Evolutionary conservation across 2,113 vertebrate genomes (phyloP), one percentile per base, ranked within the genome.

Genomic region (Myxocyprinus asiaticus): DNA sequence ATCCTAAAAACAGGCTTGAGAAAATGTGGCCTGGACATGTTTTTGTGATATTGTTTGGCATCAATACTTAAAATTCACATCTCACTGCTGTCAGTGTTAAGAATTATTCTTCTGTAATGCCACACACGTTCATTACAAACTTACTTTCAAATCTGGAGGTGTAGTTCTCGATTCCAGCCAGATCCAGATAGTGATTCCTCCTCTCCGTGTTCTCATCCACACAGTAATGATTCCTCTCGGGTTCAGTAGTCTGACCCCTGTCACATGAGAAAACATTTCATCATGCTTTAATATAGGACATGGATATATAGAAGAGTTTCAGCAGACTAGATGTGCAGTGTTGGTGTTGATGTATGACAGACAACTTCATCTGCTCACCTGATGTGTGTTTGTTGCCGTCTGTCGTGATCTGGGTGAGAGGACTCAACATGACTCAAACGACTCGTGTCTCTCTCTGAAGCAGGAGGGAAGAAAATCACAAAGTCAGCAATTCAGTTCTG

Each of bases 161-260:
- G 85, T 95, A 95, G 89, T 95, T 96, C 83, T 96, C 94, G 0
- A 94, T 95, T 4, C 94, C 93, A 0, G 95, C 94, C 59, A 95
- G 89, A 87, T 95, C 94, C 86, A 95, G 89, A 84, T 95, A 96
- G 88, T 95, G 95, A 90, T 96, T 96, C 83, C 95, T 92, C 77
- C 94, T 90, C 87, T 95, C 94, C 0, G 94, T 94, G 87, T 95
- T 96, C 85, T 95, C 94, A 6, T 96, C 95, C 82, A 95, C 92
- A 61, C 94, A 93, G 90, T 94, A 95, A 70, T 93, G 91, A 2
- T 92, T 93, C 53, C 91, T 88, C n/a, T 92, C 91, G 7, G 88
- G 64, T 9, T 93, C 93, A 0, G 77, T 81, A 11, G 63, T 88
- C 62, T 90, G 92, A 63, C 86, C 91, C 83, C 88, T 94, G 84